phyloP scores from a whole-genome alignment of 2,113 vertebrate genomes.

The Apaloderma vittatum region DNA sequence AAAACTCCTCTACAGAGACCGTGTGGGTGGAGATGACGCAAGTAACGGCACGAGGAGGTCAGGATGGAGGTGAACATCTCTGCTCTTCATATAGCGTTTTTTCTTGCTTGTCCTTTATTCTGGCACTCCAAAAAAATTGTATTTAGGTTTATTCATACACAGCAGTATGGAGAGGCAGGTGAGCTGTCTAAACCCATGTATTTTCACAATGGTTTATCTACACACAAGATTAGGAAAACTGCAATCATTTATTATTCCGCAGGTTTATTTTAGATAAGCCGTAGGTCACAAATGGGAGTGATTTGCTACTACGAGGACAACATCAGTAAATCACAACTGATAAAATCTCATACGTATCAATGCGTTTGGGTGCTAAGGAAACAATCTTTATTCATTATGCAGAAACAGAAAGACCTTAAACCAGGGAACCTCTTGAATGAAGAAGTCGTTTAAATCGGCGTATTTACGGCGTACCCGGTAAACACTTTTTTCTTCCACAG shows the following conservation, averaged over 20 bases:
- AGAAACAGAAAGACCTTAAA: not conserved
- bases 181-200: not conserved
- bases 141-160: not conserved
- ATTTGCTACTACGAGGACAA: not conserved
- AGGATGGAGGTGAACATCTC: not conserved
- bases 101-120: not conserved
- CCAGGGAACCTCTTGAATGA: not conserved
- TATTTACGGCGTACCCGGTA: not conserved
- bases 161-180: not conserved
- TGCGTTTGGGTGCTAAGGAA: not conserved
- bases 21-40: fast-evolving
- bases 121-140: not conserved
- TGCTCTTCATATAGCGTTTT: not conserved
- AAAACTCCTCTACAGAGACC: not conserved
- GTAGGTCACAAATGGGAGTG: not conserved
- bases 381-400: not conserved
- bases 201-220: not conserved
- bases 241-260: not conserved
- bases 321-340: not conserved
- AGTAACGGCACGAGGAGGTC: fast-evolving
- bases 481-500: not conserved
- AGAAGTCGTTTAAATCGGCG: not conserved
- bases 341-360: not conserved
- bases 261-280: not conserved
- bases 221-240: not conserved